Conservation (phyloP, 2,888 invertebrate species). For the Sphaerophoria taeniata region DNA sequence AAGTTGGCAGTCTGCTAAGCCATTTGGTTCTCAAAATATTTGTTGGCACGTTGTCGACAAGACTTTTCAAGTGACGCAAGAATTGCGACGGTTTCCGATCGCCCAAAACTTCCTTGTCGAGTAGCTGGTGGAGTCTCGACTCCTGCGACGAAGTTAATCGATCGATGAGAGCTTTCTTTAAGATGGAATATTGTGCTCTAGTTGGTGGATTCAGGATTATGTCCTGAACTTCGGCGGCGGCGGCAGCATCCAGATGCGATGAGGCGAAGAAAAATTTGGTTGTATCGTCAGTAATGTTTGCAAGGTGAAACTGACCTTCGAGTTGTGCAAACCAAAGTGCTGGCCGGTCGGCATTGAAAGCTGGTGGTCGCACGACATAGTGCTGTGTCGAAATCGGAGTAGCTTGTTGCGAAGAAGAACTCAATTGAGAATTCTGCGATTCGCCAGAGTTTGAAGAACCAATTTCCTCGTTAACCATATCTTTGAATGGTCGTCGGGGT, state of each 20-base stretch:
- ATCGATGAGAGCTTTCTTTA: too few species aligned
- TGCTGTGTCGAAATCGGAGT: not conserved
- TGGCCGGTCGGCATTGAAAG: not conserved
- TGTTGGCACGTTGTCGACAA: too few species aligned
- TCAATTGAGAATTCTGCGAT: too few species aligned
- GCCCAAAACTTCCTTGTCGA: too few species aligned
- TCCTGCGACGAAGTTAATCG: too few species aligned
- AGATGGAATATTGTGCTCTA: not conserved
- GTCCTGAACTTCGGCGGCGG: not conserved
- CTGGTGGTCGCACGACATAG: not conserved
- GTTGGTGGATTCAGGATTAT: not conserved
- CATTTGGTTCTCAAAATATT: too few species aligned
- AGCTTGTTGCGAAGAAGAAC: too few species aligned
- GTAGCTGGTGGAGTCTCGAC: too few species aligned
- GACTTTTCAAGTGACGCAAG: too few species aligned
- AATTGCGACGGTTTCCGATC: too few species aligned
- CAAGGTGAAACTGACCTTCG: conserved; percentile 11
- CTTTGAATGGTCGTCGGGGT: not conserved
- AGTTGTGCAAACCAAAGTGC: conserved; percentile 5
- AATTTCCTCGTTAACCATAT: not conserved
- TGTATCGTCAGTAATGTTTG: not conserved
- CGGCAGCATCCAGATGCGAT: not conserved
- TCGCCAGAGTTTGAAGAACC: too few species aligned
- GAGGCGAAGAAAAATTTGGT: not conserved
- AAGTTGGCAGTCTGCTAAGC: too few species aligned